Evolutionary conservation across 2,113 vertebrate genomes (phyloP), one percentile per base, ranked within the genome.

Genomic region (Tragelaphus scriptus): DNA sequence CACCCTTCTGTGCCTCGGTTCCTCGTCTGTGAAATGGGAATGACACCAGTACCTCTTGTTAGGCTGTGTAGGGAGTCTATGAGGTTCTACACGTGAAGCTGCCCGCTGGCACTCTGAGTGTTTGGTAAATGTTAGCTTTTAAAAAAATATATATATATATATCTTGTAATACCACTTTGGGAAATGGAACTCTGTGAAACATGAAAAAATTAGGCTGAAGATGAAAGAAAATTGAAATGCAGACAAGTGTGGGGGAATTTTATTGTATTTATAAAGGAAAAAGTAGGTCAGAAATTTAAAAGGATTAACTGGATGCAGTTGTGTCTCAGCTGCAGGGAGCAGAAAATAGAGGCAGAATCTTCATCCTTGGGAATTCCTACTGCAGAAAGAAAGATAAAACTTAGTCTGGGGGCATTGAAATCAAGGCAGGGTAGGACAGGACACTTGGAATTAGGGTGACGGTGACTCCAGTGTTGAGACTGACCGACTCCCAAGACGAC

Each of bases 281-380:
- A 89, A 81, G 23, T 56, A 51, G 88, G 89, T 94, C 71, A 59
- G 92, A 93, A 65, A 36, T 85, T 86, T 86, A 94, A 44, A 28
- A 77, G 84, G 65, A 87, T 86, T 77, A 91, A 82, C 36, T 47
- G 92, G 97, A 80, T 88, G 44, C 88, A 56, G 56, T 40, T 92
- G 96, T 86, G 89, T 97, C 91, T 75, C 58, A 56, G 93, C 95
- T 40, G 3, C 77, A 79, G 93, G 89, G 81, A 89, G 88, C 77
- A 97, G 56, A 56, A 90, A 87, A 95, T 95, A 95, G 81, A 80
- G 63, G 97, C 51, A 75, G 68, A 88, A 89, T 97, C 98, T 84
- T 30, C 58, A 98, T 98, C 97, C 98, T 98, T 97, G 92, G 97
- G 80, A 96, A 85, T 85, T 97, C 94, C 98, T 98, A 86, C 81